Conservation (phyloP, 2,797 vertebrate genomes). For the Vireo griseus region DNA sequence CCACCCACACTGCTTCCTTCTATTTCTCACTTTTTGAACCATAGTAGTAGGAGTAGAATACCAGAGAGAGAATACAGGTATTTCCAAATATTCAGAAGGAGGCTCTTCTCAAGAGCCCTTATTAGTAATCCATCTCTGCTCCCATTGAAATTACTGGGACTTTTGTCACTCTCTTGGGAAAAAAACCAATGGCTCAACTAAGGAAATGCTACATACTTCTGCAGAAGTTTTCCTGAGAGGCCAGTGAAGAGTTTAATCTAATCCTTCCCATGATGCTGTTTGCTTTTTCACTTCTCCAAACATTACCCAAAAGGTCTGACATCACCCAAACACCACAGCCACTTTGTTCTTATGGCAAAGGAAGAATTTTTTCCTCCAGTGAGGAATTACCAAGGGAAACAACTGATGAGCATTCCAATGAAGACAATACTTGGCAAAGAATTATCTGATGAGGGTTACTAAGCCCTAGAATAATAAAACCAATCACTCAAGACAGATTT, state of each 20-base stretch:
- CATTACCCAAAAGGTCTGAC: background rate
- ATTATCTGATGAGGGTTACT: background rate
- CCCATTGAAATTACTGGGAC: background rate
- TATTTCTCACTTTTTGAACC: background rate
- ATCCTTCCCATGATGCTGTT: background rate
- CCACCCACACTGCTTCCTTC: background rate
- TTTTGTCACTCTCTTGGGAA: background rate
- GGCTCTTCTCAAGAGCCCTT: background rate
- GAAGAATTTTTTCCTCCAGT: background rate
- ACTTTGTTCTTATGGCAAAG: background rate
- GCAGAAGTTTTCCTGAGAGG: background rate
- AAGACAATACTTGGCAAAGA: background rate
- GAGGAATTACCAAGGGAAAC: background rate
- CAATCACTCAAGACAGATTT: background rate
- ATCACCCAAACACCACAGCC: fast-evolving
- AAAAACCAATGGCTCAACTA: background rate
- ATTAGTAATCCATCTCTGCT: background rate
- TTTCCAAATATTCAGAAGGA: background rate
- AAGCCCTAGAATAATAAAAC: background rate
- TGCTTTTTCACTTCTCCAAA: background rate
- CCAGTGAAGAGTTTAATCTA: background rate
- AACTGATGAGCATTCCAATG: background rate
- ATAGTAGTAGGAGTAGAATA: background rate
- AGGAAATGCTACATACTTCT: background rate
- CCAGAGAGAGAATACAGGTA: background rate